Conservation (phyloP, 2,797 vertebrate species). For the Acestrorhynchus altus region DNA sequence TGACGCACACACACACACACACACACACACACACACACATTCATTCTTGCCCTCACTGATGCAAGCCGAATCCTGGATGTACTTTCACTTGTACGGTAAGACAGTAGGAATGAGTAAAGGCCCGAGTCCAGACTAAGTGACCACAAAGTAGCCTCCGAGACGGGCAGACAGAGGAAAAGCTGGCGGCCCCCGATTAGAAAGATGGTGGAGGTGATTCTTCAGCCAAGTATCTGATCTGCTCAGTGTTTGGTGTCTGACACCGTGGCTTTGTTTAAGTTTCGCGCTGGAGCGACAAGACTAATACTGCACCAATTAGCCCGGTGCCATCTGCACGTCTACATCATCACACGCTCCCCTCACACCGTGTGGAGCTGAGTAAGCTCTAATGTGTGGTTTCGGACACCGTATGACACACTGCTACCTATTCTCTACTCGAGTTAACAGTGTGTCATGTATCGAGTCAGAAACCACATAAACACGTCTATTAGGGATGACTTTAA, state of each 20-base stretch:
- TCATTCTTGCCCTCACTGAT: slow-evolving; percentile 34
- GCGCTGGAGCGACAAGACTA: neutral
- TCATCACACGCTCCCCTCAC: neutral
- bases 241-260: neutral
- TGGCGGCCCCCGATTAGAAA: neutral
- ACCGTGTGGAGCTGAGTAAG: neutral
- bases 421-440: too few species aligned
- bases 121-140: slow-evolving; percentile 1
- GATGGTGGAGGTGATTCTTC: neutral
- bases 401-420: neutral
- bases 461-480: too few species aligned
- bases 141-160: neutral
- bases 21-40: slow-evolving; percentile 21
- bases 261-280: neutral
- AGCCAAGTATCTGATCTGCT: neutral
- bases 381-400: neutral
- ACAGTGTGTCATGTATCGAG: too few species aligned
- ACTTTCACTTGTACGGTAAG: slow-evolving; percentile 52
- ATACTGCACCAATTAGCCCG: neutral
- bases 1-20: slow-evolving; percentile 47
- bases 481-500: too few species aligned
- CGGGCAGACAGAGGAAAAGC: neutral
- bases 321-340: neutral
- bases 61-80: slow-evolving; percentile 44
- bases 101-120: slow-evolving; percentile 26